Conservation (phyloP, 2,113 vertebrate genomes). For the Larimichthys crocea region DNA sequence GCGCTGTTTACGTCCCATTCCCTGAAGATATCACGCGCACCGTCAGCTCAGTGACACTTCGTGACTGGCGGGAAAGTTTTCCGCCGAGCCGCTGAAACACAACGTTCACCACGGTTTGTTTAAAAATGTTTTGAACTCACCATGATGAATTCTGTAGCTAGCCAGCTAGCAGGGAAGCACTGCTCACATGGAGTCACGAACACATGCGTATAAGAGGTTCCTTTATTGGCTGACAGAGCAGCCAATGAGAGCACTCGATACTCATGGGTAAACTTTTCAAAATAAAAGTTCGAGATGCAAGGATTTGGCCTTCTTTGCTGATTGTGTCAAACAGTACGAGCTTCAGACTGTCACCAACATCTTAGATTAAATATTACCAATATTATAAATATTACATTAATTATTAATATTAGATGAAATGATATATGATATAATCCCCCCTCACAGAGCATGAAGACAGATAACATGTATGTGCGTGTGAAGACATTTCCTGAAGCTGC, state of each 20-base stretch:
- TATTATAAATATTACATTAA: too few relatives aligned
- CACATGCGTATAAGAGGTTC: constrained; percentile 2
- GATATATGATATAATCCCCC: not conserved
- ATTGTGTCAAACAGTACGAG: not conserved
- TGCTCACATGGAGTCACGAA: constrained; percentile 56
- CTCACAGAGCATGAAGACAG: not conserved
- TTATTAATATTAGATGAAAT: too few relatives aligned
- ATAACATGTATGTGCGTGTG: not conserved
- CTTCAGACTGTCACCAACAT: not conserved
- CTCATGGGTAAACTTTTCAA: constrained; percentile 37
- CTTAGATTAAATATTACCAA: too few relatives aligned
- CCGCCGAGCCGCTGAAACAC: not conserved
- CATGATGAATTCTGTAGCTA: constrained; percentile 57
- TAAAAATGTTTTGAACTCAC: constrained; percentile 43
- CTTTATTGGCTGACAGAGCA: constrained; percentile 60
- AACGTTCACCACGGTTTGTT: too few relatives aligned
- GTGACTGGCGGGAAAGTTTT: accelerated
- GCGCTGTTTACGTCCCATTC: constrained; percentile 2
- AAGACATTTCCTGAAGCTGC: constrained; percentile 30
- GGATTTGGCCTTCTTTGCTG: not conserved
- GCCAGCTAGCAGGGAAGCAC: not conserved
- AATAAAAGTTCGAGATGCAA: constrained; percentile 46
- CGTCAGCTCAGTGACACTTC: not conserved
- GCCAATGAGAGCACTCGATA: constrained; percentile 61
- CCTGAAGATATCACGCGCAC: not conserved